These are phyloP conservation scores for Cirrhinus mrigala DNA, from an alignment of 2,797 vertebrate genomes.

Conservation along the genomic window DNA sequence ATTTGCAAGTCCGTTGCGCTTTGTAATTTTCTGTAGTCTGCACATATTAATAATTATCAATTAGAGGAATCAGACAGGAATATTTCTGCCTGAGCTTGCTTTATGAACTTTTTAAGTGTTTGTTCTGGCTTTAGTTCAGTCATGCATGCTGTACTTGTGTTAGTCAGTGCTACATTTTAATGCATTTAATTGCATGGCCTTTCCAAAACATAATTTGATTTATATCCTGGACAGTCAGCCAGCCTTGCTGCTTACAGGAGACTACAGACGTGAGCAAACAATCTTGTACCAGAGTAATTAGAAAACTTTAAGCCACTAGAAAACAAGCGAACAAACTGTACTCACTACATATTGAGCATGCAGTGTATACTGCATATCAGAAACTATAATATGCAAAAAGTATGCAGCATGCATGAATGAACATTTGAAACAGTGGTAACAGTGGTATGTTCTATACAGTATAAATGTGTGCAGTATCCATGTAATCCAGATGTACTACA, in stretches of 20 bases:
- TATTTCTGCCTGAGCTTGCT: not conserved
- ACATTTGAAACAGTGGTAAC: not conserved
- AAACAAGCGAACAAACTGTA: not conserved
- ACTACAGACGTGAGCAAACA: not conserved
- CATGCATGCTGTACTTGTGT: not conserved
- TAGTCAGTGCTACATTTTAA: conserved; percentile 9
- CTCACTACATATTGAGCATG: too few species aligned
- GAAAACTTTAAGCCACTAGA: too few species aligned
- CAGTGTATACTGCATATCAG: not conserved
- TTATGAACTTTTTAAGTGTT: conserved; percentile 13
- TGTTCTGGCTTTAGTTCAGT: conserved; percentile 25
- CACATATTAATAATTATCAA: not conserved
- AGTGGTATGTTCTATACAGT: not conserved
- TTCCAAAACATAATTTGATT: conserved; percentile 21
- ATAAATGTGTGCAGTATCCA: not conserved
- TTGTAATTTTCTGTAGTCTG: not conserved
- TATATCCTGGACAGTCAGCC: conserved; percentile 20
- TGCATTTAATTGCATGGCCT: not conserved
- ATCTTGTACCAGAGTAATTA: not conserved
- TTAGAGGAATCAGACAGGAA: not conserved
- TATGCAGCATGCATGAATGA: not conserved
- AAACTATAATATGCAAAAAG: not conserved
- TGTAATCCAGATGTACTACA: not conserved
- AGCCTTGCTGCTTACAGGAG: not conserved
- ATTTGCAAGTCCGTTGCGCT: not conserved